Evolutionary conservation across 2,797 vertebrate species (phyloP).

Genomic region (Pipistrellus pipistrellus): DNA sequence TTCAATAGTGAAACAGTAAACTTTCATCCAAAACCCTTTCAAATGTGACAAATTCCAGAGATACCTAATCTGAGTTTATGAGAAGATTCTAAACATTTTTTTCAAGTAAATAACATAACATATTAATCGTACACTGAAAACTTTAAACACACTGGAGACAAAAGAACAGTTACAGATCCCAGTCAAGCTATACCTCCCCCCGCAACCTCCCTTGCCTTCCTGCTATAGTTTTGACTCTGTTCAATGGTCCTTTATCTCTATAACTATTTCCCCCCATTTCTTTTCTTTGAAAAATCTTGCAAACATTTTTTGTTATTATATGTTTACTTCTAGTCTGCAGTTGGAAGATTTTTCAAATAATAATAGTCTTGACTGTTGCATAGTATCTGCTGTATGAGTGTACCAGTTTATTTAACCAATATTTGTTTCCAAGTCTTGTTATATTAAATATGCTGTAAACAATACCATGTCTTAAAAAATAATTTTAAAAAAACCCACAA

Average conservation of each 20-base stretch:
- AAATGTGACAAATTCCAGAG: conserved; percentile 10
- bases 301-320: too few species aligned
- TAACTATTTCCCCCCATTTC: too few species aligned
- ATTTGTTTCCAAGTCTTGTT: neutral
- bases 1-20: neutral
- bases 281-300: too few species aligned
- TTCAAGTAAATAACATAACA: conserved; percentile 4
- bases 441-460: neutral
- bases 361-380: neutral
- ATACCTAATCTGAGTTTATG: neutral
- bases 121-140: neutral
- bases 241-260: too few species aligned
- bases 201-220: too few species aligned
- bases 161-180: neutral
- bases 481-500: neutral
- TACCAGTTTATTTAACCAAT: neutral
- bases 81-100: neutral
- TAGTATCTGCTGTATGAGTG: neutral
- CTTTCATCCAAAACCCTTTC: neutral
- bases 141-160: neutral
- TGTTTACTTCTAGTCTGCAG: too few species aligned
- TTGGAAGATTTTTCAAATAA: too few species aligned
- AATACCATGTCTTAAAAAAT: neutral
- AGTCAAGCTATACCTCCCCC: too few species aligned
- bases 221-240: too few species aligned